A percentile compares a stretch with the other conserved stretches of the same genome.
Evolutionary conservation across 2,113 vertebrate species (phyloP).

Genomic region (Gnathonemus longibarbis): DNA sequence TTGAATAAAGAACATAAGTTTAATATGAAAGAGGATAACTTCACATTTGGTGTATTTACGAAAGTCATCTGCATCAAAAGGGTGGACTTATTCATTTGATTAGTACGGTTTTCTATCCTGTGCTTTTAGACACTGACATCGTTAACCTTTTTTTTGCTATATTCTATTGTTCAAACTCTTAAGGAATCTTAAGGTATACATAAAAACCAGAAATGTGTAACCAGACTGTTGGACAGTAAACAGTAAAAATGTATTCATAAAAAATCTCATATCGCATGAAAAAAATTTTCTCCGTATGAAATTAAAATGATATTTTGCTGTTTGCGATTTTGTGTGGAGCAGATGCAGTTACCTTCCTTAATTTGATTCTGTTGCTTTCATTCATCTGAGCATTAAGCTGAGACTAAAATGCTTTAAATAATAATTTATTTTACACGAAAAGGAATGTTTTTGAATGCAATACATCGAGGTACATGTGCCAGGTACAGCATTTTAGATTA

Average conservation of each 20-base stretch:
- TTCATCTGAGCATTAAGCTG: background rate
- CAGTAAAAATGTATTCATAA: background rate
- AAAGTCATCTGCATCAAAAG: background rate
- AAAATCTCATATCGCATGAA: background rate
- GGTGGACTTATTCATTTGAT: background rate
- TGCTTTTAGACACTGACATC: background rate
- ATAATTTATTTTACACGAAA: background rate
- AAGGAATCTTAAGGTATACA: background rate
- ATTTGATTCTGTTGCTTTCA: background rate
- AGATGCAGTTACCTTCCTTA: background rate
- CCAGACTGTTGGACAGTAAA: background rate
- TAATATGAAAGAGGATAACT: background rate
- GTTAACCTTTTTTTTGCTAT: background rate
- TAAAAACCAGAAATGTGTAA: background rate
- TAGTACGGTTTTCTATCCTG: background rate
- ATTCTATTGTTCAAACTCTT: background rate
- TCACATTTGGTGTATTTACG: background rate
- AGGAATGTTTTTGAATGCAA: background rate
- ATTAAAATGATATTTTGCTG: background rate
- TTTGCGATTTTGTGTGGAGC: background rate
- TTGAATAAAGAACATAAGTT: background rate
- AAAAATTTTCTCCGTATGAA: background rate
- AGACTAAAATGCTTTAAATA: background rate
- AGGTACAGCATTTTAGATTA: background rate
- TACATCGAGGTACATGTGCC: background rate